Conservation (phyloP, 2,888 invertebrate species). For the Boloria selene region DNA sequence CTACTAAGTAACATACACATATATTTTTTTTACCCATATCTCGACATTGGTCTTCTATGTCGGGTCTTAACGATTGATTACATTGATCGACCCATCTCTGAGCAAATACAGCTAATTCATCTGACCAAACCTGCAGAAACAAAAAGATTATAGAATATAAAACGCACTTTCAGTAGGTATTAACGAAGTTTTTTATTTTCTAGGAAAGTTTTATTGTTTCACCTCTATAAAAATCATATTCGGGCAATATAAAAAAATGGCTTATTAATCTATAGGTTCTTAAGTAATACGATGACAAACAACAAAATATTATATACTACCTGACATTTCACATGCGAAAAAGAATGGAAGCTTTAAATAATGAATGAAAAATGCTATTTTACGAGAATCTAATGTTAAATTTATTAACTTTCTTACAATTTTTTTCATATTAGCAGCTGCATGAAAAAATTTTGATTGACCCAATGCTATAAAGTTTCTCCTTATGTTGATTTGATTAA, state of each 20-base stretch:
- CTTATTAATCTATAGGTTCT: no score
- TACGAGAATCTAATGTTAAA: no score
- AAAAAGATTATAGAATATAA: background rate
- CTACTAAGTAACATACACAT: background rate
- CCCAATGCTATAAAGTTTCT: slow-evolving; percentile 67
- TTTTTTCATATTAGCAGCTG: slow-evolving; percentile 73
- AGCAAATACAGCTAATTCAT: slow-evolving; percentile 59
- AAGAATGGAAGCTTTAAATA: no score
- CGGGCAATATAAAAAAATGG: no score
- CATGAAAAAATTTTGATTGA: slow-evolving; percentile 55
- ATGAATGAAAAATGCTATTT: no score
- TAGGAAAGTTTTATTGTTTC: no score
- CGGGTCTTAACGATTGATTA: slow-evolving; percentile 53
- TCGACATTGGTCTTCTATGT: slow-evolving; percentile 64
- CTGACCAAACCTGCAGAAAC: slow-evolving; percentile 62
- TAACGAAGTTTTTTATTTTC: no score
- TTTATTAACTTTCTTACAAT: slow-evolving; percentile 51
- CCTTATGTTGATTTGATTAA: slow-evolving; percentile 63
- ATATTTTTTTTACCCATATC: slow-evolving; percentile 56
- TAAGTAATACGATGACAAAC: no score
- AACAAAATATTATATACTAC: no score
- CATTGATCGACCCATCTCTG: slow-evolving; percentile 75
- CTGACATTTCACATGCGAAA: no score
- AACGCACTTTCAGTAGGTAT: no score
- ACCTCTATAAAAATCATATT: no score